Evolutionary conservation across 2,113 vertebrate genomes (phyloP), one percentile per base, ranked within the genome.

Genomic region (Ailuropoda melanoleuca): DNA sequence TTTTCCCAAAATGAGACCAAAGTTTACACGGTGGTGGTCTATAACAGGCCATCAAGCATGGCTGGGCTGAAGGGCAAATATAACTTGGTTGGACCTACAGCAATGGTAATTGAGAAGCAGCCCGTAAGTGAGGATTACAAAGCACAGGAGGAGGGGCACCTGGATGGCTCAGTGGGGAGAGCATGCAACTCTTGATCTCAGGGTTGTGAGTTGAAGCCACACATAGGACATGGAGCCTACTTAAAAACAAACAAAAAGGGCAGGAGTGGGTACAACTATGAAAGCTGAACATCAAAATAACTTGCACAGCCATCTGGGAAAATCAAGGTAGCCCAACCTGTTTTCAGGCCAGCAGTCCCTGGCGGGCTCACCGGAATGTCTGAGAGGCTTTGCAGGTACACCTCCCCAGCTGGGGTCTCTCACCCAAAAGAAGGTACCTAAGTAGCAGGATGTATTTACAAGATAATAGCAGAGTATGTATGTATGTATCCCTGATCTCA

Each of bases 241-340:
- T 43, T 43, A 43, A 23, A 74, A 74, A 26, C 70, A 74, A 74
- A 74, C 70, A 21, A 93, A 88, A 88, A 39, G 21, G 23, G 68
- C 19, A 29, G 19, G 31, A 70, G 34, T 77, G 15, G 29, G 66
- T 26, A 83, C 10, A 75, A 37, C n/a, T 90, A 64, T 70, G 18
- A 66, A 92, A 90, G 48, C 31, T 60, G 55, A 77, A n/a, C n/a
- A 68, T 70, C 62, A 90, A 87, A 80, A 48, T 90, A 92, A 93
- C 53, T 37, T 68, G 29, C 43, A 72, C 11, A 21, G 48, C 46
- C 75, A 90, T 37, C 64, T 90, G 60, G 37, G 29, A 96, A 95
- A 92, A 92, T 13, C n/a, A 93, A 60, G 21, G 10, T 9, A 83
- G 29, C 26, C 46, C 53, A 62, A n/a, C 46, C 31, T 4, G 4